Evolutionary conservation across 1,140 invertebrate species (phyloP).

Genomic region (Sycophaga agraensis): DNA sequence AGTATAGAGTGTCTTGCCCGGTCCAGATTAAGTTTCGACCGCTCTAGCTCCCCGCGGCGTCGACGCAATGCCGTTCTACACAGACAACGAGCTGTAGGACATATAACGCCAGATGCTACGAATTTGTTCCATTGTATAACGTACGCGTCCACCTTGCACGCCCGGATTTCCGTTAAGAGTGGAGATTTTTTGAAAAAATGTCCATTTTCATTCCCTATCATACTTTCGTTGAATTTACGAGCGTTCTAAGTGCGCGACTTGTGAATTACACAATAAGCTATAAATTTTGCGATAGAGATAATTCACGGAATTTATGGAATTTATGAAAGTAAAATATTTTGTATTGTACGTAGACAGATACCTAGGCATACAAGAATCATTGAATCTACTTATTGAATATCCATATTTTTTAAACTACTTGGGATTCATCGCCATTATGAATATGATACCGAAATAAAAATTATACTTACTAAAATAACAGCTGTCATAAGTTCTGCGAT

Average conservation of each 20-base stretch:
- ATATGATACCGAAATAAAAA: too few species aligned
- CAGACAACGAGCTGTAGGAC: conserved; percentile 32
- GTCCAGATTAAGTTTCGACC: conserved; percentile 51
- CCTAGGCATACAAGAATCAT: too few species aligned
- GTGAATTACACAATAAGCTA: conserved; percentile 1
- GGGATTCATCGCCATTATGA: too few species aligned
- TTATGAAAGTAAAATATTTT: too few species aligned
- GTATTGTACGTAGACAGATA: too few species aligned
- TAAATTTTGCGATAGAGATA: conserved; percentile 6
- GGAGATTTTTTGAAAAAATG: conserved; percentile 10
- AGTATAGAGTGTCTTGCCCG: conserved; percentile 42
- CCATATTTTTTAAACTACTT: too few species aligned
- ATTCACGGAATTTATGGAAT: too few species aligned
- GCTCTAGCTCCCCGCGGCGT: conserved; percentile 34
- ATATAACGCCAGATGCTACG: conserved; percentile 43
- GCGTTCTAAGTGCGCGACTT: conserved; percentile 4
- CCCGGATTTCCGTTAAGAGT: conserved; percentile 15
- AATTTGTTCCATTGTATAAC: conserved; percentile 36
- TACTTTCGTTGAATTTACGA: too few species aligned
- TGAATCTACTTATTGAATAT: too few species aligned
- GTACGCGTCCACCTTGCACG: conserved; percentile 27
- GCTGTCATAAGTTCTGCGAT: too few species aligned
- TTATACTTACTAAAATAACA: too few species aligned
- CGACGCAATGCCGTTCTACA: conserved; percentile 37
- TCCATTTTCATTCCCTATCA: too few species aligned